These are phyloP conservation scores for Phylloscopus whistleri DNA, from an alignment of 2,113 vertebrate species.

Conservation along the genomic window DNA sequence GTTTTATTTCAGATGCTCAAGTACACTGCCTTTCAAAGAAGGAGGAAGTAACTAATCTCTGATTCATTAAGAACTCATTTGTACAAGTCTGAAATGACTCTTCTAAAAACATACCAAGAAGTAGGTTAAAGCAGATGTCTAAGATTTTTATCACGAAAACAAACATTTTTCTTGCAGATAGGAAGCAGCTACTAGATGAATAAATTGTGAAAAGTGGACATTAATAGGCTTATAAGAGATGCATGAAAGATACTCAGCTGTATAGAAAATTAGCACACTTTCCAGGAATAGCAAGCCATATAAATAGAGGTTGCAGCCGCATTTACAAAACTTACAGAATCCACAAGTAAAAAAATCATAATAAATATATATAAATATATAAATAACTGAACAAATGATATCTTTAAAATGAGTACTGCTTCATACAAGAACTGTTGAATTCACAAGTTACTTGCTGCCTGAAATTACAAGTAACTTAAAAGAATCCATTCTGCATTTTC, in stretches of 20 bases:
- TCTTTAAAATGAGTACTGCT: neutral
- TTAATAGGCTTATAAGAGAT: neutral
- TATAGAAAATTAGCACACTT: neutral
- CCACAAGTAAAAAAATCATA: neutral
- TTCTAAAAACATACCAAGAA: neutral
- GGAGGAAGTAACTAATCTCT: neutral
- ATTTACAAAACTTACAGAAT: neutral
- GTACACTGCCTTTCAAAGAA: neutral
- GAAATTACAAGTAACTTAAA: neutral
- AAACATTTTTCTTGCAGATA: neutral
- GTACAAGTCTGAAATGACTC: neutral
- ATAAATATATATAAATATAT: neutral
- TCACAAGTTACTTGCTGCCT: neutral
- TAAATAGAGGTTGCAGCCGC: neutral
- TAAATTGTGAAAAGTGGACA: neutral
- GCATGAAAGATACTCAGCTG: neutral
- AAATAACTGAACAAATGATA: neutral
- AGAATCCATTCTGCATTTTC: neutral
- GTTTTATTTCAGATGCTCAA: neutral
- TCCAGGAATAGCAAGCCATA: neutral
- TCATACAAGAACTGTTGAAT: neutral
- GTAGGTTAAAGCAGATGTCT: neutral
- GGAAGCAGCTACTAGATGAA: neutral
- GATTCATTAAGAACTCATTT: neutral
- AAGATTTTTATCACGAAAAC: conserved; percentile 29